phyloP scores from a whole-genome alignment of 2,797 vertebrate genomes.

The Oreonectes daqikongensis region DNA sequence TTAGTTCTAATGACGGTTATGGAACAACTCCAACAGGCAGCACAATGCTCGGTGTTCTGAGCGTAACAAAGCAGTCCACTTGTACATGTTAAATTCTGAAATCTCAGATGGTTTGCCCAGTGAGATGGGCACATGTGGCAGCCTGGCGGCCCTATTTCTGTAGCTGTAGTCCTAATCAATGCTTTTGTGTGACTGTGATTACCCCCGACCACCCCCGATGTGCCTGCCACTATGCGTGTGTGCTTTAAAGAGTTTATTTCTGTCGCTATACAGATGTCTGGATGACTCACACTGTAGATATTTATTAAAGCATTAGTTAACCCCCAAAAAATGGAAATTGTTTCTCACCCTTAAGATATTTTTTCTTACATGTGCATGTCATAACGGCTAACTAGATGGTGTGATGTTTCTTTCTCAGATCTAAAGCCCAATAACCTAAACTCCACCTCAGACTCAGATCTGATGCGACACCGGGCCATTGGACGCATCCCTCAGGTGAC shows the following conservation, averaged over 20 bases:
- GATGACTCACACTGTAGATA: conserved; percentile 2
- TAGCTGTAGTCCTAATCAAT: conserved; percentile 57
- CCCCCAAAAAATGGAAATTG: too few relatives aligned
- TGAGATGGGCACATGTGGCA: conserved; percentile 34
- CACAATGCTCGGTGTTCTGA: conserved; percentile 12
- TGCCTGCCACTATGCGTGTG: background rate
- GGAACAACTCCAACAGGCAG: conserved; percentile 27
- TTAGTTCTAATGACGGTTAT: conserved; percentile 16
- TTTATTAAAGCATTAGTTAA: conserved; percentile 10
- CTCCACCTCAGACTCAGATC: conserved; percentile 87
- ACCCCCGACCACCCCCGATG: conserved; percentile 10
- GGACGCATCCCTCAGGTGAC: conserved; percentile 93
- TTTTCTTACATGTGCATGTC: background rate
- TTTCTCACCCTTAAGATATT: too few relatives aligned
- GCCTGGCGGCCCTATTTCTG: conserved; percentile 49
- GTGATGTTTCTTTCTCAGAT: conserved; percentile 66
- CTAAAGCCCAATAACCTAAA: conserved; percentile 83
- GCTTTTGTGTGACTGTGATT: conserved; percentile 48
- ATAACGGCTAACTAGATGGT: background rate
- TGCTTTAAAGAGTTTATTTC: background rate
- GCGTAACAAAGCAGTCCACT: background rate
- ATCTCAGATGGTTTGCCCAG: background rate
- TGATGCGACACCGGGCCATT: conserved; percentile 87
- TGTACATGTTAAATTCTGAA: background rate
- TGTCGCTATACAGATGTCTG: background rate